Base-by-base conservation (phyloP, 2,888 invertebrate species). In the Cryptocephalus primarius region DNA sequence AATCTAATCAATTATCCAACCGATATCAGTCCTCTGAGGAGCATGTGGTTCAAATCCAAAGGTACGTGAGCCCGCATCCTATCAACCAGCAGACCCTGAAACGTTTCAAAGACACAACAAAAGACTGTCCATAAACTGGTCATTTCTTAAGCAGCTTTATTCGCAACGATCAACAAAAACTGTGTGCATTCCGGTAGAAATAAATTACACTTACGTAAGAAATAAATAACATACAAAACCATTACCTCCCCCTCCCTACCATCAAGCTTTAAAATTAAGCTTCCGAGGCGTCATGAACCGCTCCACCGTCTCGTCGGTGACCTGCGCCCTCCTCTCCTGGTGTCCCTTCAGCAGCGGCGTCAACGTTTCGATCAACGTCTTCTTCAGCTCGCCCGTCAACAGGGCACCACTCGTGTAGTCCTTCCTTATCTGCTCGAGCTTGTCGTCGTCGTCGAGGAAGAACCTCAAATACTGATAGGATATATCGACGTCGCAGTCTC, bases 401-500 rank as follows among this genome's bases (percentile, higher is more conserved):
- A 99, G 72, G 61, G 83, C 81, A 2, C 99, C 99, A 54, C 82
- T 84, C 42, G 86, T 79, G 65, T 95, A 95, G 50, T 82, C 80
- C 77, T 88, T 72, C 50, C 74, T 72, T 38, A 80, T 69, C 60
- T 71, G 61, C 55, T 87, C 88, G 50, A 99, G 72, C 62, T 79
- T 77, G 0, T 80, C 82, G 64, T 99, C 97, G 69, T 95, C 93
- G 49, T 96, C 95, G 48, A 96, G 65, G 75, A 99, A 99, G 72
- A 95, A 99, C 31, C 79, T 81, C 31, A 99, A 75, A 72, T 97
- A 92, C 68, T 97, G 94, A 74, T 79, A 99, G 0, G 96, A 84
- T 46, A 94, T 92, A 72, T 99, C 99, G 8, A 99, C 82, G 45
- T 89, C 88, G 55, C 96, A 92, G 72, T 97, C 85, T n/a, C 99